Evolutionary conservation across 2,113 vertebrate species (phyloP).

Genomic region (Oenanthe oenanthe): DNA sequence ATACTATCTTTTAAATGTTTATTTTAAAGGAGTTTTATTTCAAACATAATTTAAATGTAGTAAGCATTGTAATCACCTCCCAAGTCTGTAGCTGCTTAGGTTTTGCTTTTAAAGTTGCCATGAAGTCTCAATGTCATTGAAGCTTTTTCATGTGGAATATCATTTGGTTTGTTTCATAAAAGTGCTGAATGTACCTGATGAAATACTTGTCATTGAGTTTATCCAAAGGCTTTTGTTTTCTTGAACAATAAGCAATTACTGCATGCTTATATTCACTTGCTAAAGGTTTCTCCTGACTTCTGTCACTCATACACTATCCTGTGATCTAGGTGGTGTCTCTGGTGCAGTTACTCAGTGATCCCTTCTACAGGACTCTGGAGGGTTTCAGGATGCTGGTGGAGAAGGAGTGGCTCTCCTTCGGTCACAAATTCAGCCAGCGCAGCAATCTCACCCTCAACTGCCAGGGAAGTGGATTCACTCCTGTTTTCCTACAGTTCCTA

Average conservation of each 20-base stretch:
- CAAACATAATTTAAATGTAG: background rate
- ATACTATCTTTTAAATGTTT: background rate
- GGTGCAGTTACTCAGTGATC: slow-evolving; percentile 93
- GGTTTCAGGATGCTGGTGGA: slow-evolving; percentile 95
- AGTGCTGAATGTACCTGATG: background rate
- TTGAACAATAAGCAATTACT: background rate
- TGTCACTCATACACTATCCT: background rate
- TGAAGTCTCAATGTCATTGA: background rate
- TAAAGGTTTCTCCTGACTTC: background rate
- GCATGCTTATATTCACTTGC: background rate
- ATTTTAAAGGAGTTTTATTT: background rate
- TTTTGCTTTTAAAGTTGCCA: background rate
- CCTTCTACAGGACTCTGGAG: slow-evolving; percentile 95
- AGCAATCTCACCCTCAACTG: slow-evolving; percentile 88
- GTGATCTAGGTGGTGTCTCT: slow-evolving; percentile 87
- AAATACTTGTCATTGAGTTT: background rate
- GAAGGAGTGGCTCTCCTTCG: slow-evolving; percentile 98
- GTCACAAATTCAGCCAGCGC: slow-evolving; percentile 95
- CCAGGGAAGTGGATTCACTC: slow-evolving; percentile 93
- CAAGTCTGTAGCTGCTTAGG: background rate
- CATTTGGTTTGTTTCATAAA: background rate
- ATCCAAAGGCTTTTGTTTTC: background rate
- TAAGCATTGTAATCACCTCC: background rate
- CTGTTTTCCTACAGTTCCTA: slow-evolving; percentile 94
- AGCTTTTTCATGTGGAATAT: background rate